Evolutionary conservation across 1,140 invertebrate genomes (phyloP), one percentile per base, ranked within the genome.

Genomic region (Pararge aegeria): DNA sequence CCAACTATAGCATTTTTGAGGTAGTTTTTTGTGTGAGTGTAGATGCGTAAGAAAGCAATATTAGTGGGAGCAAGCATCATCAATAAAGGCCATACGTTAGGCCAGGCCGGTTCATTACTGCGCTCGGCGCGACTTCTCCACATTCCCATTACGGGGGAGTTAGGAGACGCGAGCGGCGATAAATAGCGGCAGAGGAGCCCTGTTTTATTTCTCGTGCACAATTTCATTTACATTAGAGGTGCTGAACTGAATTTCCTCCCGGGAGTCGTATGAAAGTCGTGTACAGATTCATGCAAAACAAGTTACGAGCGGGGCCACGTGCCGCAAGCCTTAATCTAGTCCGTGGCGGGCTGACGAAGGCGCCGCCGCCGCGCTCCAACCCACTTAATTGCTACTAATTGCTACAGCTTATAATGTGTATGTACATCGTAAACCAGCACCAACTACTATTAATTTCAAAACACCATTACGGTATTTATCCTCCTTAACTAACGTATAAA

Each of bases 181-280:
- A 89, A 89, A 89, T 86, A 86, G 68, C 73, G 71, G 78, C 71
- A 75, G 61, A 79, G 79, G 63, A 85, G 70, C 68, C 73, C 73
- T 78, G 81, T 78, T 86, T 84, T 83, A 83, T 87, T 87, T 85
- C 78, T 83, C 80, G 80, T 80, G 73, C 82, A 85, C 80, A 89
- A 85, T 87, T 87, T 86, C 75, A 84, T 87, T 87, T 83, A 87
- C 83, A 89, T 88, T 84, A 86, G 75, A 86, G 79, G 78, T 83
- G 79, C 76, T 80, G 79, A 83, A 68, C 74, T 62, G 62, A 77
- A 70, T 64, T 73, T 71, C 68, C 83, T 81, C 76, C 51, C 55
- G 83, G 72, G 86, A 82, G 72, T 75, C 78, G 73, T 83, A 78
- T 77, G 80, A 74, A 79, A 87, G 68, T 83, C 75, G 74, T 78